A percentile compares a stretch with the other conserved stretches of the same genome.
Conservation (phyloP, 2,797 vertebrate genomes). For the Pseudochaenichthys georgianus region DNA sequence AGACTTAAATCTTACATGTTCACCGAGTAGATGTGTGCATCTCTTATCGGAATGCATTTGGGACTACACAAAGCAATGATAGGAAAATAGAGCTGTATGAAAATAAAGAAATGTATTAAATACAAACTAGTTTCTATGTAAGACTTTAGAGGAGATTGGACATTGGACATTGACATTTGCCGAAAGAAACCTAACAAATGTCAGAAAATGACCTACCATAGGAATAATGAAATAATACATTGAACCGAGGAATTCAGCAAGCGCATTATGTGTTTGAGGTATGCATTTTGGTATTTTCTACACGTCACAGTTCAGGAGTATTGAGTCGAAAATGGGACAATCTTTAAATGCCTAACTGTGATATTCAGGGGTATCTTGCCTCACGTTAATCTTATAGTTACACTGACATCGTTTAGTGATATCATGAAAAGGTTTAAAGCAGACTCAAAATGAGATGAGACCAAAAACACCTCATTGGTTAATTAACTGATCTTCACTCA, state of each 20-base stretch:
- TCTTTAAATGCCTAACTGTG: not conserved
- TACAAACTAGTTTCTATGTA: accelerated
- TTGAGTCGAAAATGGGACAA: not conserved
- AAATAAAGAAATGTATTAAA: not conserved
- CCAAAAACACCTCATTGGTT: not conserved
- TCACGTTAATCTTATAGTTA: not conserved
- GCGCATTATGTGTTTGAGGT: not conserved
- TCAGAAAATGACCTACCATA: not conserved
- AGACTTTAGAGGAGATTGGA: not conserved
- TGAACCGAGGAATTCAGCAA: not conserved
- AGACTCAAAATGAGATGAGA: not conserved
- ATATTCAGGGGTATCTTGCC: too few species aligned
- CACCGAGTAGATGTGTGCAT: not conserved
- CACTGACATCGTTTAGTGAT: not conserved
- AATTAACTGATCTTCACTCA: not conserved
- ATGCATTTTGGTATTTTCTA: not conserved
- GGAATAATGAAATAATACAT: too few species aligned
- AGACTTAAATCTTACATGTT: not conserved
- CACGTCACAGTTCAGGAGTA: not conserved
- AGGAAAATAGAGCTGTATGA: not conserved
- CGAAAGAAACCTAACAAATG: not conserved
- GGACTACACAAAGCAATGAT: not conserved
- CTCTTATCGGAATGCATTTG: not conserved
- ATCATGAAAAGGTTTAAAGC: not conserved
- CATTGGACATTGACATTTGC: not conserved